Base-by-base conservation (phyloP, 2,888 invertebrate species). In the Lasioglossum oenotherae region DNA sequence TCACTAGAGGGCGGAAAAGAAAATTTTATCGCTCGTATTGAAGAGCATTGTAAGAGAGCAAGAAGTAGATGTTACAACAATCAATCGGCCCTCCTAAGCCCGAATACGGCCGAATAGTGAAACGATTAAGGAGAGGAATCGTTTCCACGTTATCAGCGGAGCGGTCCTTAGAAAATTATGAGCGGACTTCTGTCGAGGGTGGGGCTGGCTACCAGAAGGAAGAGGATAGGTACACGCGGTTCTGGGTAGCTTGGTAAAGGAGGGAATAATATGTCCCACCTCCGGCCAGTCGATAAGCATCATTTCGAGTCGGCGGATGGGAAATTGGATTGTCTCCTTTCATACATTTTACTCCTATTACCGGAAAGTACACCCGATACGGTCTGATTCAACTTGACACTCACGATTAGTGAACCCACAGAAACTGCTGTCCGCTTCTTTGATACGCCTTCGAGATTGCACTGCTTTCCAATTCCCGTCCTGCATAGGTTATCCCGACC, bases 281-380 rank as follows among this genome's bases (percentile, higher is more conserved):
- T 80, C 74, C 60, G 72, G 83, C 80, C 73, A 82, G 88, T 91
- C 87, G 88, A 91, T 91, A 91, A 91, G 88, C 88, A 90, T 91
- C 89, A 84, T 87, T 89, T 84, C 82, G 78, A 80, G 77, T 71
- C 74, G 67, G 77, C 60, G 81, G 83, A 87, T 90, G 67, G 87
- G 87, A 90, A 91, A 91, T 91, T 91, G 90, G 90, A 91, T 90
- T 90, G 87, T 88, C 87, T 85, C 72, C 78, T 86, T 85, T 91
- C 91, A 84, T 90, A 89, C 86, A 81, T 90, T 90, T 88, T 85
- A 87, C 85, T 89, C 78, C 85, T 78, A 91, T 90, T 91, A 84
- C 81, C 73, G 69, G 79, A 44, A 78, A 82, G 80, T 80, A 87
- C 80, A 77, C 78, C 41, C 77, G 77, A 81, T 84, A 77, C 72